Percentiles rank a stretch among this genome's conserved stretches.
These are phyloP conservation scores for Dysidea cf. avara DNA, from an alignment of 37 sponge, comb jelly and placozoan species.

Conservation along the genomic window DNA sequence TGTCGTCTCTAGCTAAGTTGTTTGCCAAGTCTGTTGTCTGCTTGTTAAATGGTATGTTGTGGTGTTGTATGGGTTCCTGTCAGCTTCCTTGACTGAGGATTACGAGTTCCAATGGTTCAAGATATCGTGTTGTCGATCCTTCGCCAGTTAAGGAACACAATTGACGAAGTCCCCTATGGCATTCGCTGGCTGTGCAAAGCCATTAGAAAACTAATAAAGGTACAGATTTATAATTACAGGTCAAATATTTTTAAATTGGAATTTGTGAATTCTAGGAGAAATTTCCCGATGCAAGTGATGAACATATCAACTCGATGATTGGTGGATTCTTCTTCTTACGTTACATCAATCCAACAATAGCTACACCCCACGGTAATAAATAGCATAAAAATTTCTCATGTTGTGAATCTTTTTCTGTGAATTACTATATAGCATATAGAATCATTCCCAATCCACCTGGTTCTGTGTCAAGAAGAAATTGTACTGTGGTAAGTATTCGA, in stretches of 20 bases:
- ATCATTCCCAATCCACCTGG: constrained; percentile 48
- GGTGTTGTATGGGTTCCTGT: no score
- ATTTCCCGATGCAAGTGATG: constrained; percentile 74
- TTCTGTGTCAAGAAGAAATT: constrained; percentile 50
- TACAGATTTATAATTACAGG: constrained; percentile 7
- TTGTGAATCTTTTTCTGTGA: background rate
- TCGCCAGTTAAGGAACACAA: constrained; percentile 42
- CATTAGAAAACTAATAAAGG: constrained; percentile 56
- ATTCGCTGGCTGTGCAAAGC: constrained; percentile 94
- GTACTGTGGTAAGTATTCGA: constrained; percentile 56
- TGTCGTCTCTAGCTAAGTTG: no score
- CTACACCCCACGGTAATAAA: constrained; percentile 67
- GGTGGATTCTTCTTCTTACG: constrained; percentile 91
- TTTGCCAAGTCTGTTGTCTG: no score
- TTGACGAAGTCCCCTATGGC: constrained; percentile 80
- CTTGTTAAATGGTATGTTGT: no score
- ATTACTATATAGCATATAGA: constrained; percentile 41
- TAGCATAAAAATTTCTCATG: background rate
- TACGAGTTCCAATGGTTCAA: constrained; percentile 46
- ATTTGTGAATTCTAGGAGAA: constrained; percentile 54
- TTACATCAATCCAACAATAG: constrained; percentile 84
- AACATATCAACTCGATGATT: constrained; percentile 73
- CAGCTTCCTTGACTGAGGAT: no score
- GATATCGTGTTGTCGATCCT: constrained; percentile 54
- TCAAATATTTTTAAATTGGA: constrained; percentile 5